A percentile compares a stretch with the other conserved stretches of the same genome.
Conservation (phyloP, 1,140 invertebrate genomes). For the Caerostris extrusa region DNA sequence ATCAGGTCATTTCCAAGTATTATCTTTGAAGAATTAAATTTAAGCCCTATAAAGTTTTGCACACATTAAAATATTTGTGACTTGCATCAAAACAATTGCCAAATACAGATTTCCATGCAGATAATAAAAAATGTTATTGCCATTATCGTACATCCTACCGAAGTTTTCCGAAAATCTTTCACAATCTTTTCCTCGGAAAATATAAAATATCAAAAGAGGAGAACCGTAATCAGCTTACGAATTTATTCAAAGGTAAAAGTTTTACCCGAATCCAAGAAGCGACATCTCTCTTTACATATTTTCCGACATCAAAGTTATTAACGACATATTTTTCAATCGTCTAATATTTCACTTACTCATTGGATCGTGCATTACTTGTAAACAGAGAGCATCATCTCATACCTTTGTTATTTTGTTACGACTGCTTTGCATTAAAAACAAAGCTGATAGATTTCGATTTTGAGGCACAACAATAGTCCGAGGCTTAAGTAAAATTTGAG, state of each 20-base stretch:
- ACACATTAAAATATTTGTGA: too few relatives aligned
- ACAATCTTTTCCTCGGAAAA: too few relatives aligned
- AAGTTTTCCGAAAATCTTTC: neutral
- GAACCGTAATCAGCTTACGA: neutral
- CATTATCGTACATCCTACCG: too few relatives aligned
- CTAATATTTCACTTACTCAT: slow-evolving; percentile 39
- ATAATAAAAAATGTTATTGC: too few relatives aligned
- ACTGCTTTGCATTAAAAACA: neutral
- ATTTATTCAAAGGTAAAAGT: neutral
- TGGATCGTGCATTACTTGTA: neutral
- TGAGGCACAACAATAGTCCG: too few relatives aligned
- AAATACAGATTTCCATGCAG: too few relatives aligned
- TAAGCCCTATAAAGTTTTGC: too few relatives aligned
- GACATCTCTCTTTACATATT: neutral
- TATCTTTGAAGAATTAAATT: too few relatives aligned
- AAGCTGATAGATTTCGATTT: neutral
- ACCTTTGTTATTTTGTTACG: neutral
- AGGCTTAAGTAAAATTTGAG: too few relatives aligned
- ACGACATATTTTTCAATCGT: slow-evolving; percentile 22
- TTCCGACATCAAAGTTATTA: neutral
- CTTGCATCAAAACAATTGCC: too few relatives aligned
- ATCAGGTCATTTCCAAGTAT: too few relatives aligned
- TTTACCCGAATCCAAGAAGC: neutral
- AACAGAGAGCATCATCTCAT: neutral
- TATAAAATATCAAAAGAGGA: neutral